A percentile compares a stretch with the other conserved stretches of the same genome.
These are phyloP conservation scores for Allacma fusca DNA, from an alignment of 2,888 invertebrate genomes.

Conservation along the genomic window DNA sequence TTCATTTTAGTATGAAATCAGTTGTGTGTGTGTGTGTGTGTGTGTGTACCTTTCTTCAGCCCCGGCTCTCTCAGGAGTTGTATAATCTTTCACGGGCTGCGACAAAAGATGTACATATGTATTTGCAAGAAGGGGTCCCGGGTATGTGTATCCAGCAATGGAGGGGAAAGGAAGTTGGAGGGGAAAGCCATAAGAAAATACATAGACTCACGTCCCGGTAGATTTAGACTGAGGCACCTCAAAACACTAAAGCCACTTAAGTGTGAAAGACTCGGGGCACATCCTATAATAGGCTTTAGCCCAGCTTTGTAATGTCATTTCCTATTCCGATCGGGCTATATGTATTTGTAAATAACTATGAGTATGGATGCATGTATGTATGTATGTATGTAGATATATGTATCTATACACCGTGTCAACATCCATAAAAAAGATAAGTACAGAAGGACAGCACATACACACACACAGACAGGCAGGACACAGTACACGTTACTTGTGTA, in stretches of 20 bases:
- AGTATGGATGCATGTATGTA: too few species aligned
- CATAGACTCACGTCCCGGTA: not conserved
- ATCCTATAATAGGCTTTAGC: not conserved
- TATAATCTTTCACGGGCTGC: not conserved
- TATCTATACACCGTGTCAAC: too few species aligned
- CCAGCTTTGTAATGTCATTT: not conserved
- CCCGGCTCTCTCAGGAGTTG: too few species aligned
- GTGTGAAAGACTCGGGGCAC: constrained; percentile 12
- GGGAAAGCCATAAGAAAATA: constrained; percentile 1
- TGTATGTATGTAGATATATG: too few species aligned
- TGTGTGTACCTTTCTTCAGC: too few species aligned
- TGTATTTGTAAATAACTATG: too few species aligned
- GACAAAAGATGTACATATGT: not conserved
- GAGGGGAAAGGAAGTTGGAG: too few species aligned
- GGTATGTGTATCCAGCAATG: too few species aligned
- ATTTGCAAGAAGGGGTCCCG: too few species aligned
- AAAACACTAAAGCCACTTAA: constrained; percentile 13
- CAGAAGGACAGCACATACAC: not conserved
- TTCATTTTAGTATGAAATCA: too few species aligned
- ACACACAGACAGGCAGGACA: not conserved
- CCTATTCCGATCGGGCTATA: not conserved
- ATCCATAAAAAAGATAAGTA: not conserved
- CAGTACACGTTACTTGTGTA: too few species aligned
- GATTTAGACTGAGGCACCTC: not conserved
- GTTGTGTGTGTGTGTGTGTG: too few species aligned